Percentiles rank a stretch among this genome's conserved stretches.
These are phyloP conservation scores for Drosophila planitibia DNA, from an alignment of 2,888 invertebrate species.

Conservation along the genomic window DNA sequence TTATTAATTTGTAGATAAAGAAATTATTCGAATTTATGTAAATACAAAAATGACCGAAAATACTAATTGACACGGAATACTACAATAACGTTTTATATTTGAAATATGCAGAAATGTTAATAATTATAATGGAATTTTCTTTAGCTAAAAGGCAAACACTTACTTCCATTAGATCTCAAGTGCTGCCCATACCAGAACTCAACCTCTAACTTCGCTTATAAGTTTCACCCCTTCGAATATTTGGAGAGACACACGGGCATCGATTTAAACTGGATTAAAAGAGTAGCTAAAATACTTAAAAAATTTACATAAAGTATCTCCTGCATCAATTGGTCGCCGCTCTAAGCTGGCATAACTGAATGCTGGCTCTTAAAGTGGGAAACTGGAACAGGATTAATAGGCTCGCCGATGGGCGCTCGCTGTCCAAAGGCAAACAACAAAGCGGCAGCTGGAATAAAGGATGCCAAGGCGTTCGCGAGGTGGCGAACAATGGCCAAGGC, in stretches of 20 bases:
- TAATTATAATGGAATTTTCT: not conserved
- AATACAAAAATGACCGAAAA: not conserved
- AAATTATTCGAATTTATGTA: not conserved
- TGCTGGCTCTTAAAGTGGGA: slow-evolving; percentile 24
- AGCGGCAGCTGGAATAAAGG: slow-evolving; percentile 73
- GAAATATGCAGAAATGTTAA: not conserved
- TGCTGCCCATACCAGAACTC: slow-evolving; percentile 11
- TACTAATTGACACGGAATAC: not conserved
- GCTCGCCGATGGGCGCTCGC: slow-evolving; percentile 59
- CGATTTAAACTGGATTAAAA: slow-evolving; percentile 74
- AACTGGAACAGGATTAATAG: slow-evolving; percentile 69
- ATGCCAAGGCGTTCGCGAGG: slow-evolving; percentile 63
- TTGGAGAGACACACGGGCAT: slow-evolving; percentile 39
- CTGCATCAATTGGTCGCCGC: slow-evolving; percentile 40
- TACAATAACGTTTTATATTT: not conserved
- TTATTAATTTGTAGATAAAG: not conserved
- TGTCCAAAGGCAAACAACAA: slow-evolving; percentile 75
- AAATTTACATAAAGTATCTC: slow-evolving; percentile 74
- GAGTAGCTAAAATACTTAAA: slow-evolving; percentile 54
- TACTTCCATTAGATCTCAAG: slow-evolving; percentile 9
- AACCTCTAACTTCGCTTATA: not conserved
- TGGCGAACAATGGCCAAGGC: slow-evolving; percentile 56
- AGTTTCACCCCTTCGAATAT: slow-evolving; percentile 10
- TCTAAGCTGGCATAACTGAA: slow-evolving; percentile 73
- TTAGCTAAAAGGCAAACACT: slow-evolving; percentile 11